Evolutionary conservation across 2,888 invertebrate genomes (phyloP).

Genomic region (Lingula anatina): DNA sequence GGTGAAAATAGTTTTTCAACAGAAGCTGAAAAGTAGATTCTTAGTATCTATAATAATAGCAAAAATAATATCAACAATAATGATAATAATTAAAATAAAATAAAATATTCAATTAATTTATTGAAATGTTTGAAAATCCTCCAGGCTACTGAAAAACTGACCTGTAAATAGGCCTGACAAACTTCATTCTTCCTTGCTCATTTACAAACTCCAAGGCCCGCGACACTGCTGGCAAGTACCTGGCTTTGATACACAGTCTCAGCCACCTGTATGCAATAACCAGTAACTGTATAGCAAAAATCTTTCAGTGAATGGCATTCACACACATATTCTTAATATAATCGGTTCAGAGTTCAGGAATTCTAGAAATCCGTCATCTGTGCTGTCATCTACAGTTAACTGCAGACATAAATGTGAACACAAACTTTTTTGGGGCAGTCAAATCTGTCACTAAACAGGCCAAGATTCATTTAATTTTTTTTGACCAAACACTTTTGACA

Average conservation of each 20-base stretch:
- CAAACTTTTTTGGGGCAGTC: too few species aligned
- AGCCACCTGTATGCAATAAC: slow-evolving; percentile 66
- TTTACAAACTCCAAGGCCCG: slow-evolving; percentile 74
- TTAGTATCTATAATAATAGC: background rate
- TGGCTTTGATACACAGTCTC: slow-evolving; percentile 70
- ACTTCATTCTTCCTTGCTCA: slow-evolving; percentile 86
- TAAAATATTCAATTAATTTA: too few species aligned
- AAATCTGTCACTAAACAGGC: too few species aligned
- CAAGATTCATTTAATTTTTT: too few species aligned
- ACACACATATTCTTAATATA: too few species aligned
- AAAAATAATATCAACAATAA: background rate
- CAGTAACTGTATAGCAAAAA: background rate
- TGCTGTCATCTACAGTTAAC: background rate
- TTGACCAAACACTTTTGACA: too few species aligned
- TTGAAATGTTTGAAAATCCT: too few species aligned
- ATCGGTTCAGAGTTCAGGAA: too few species aligned
- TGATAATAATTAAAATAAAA: background rate
- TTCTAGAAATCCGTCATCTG: background rate
- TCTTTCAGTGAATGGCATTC: background rate
- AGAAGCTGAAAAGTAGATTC: background rate
- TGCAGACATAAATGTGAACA: background rate
- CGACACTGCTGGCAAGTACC: slow-evolving; percentile 64
- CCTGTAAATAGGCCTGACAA: slow-evolving; percentile 80
- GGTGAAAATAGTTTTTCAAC: background rate
- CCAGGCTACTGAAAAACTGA: too few species aligned